phyloP scores from a whole-genome alignment of 2,888 invertebrate genomes.

The Caradrina clavipalpis region DNA sequence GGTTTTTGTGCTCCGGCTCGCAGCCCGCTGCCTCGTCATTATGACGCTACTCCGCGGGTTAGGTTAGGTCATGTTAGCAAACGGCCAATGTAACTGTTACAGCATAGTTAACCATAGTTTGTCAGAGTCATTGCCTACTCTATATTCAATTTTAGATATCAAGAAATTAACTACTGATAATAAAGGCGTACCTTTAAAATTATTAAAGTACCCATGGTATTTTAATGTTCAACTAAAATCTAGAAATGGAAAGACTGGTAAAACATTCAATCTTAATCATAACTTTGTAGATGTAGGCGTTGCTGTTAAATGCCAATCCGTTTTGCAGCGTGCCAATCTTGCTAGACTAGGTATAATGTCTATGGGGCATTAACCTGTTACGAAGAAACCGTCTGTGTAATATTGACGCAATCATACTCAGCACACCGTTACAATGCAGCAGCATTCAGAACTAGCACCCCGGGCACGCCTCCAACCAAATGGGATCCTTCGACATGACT shows the following conservation, averaged over 20 bases:
- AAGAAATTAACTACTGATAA: neutral
- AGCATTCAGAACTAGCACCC: conserved; percentile 73
- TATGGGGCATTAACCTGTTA: conserved; percentile 68
- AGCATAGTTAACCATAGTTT: conserved; percentile 22
- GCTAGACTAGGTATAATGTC: conserved; percentile 66
- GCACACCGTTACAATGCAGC: conserved; percentile 76
- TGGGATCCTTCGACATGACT: conserved; percentile 75
- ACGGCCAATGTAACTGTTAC: conserved; percentile 60
- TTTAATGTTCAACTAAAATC: neutral
- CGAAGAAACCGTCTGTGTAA: conserved; percentile 70
- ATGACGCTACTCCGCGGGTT: conserved; percentile 75
- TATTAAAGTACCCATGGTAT: neutral
- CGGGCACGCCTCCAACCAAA: conserved; percentile 75
- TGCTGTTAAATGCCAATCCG: conserved; percentile 41
- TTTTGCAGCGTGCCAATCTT: conserved; percentile 66
- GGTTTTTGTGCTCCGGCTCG: conserved; percentile 79
- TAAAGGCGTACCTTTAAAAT: neutral
- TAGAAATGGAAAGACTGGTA: neutral
- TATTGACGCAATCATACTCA: conserved; percentile 78
- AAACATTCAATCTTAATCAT: conserved; percentile 24
- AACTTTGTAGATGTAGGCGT: conserved; percentile 26
- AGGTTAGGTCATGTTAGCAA: conserved; percentile 75
- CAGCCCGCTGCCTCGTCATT: conserved; percentile 70
- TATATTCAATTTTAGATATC: neutral
- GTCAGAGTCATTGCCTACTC: conserved; percentile 2